Base-by-base conservation (phyloP, 2,797 vertebrate genomes). In the Hirundo rustica region DNA sequence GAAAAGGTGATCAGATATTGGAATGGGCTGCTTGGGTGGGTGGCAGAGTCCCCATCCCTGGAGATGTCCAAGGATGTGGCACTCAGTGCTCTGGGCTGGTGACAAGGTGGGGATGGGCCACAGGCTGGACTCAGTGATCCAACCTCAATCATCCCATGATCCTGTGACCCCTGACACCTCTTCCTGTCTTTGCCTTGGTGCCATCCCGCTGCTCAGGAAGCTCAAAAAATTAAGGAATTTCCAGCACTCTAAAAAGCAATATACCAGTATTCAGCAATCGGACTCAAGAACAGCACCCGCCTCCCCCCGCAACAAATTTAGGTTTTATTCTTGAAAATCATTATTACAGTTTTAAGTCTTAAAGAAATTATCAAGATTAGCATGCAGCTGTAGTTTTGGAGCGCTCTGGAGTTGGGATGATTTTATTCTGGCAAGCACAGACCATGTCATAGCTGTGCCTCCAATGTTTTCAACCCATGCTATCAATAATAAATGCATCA, bases 241-340 rank as follows among this genome's bases (percentile, higher is more conserved):
- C 75, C 53, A 76, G 23, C 57, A 29, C 67, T 79, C 20, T 9
- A 38, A 66, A 58, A 75, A 67, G 7, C 34, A 36, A 38, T 5
- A 17, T 8, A 22, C 6, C 53, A 80, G 13, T 17, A 60, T 7
- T 42, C 70, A 75, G 45, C n/a, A 40, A 30, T 10, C 17, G 54
- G 36, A 62, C 20, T 55, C n/a, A 20, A 26, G 19, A 48, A 48
- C 12, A 40, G 5, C 60, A 25, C 8, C 13, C 5, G 5, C 9
- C 1, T 4, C 6, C 2, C 7, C 19, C 5, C 13, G 1, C 4
- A 29, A 15, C 9, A 22, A 60, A 42, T n/a, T 11, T 16, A 42
- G 7, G 20, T 57, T 71, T 75, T 42, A 18, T 55, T 45, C 21
- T 10, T 40, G 30, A 38, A 76, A 85, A 61, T 18, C 8, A 47